Evolutionary conservation across 2,797 vertebrate genomes (phyloP).

Genomic region (Bradypus variegatus): DNA sequence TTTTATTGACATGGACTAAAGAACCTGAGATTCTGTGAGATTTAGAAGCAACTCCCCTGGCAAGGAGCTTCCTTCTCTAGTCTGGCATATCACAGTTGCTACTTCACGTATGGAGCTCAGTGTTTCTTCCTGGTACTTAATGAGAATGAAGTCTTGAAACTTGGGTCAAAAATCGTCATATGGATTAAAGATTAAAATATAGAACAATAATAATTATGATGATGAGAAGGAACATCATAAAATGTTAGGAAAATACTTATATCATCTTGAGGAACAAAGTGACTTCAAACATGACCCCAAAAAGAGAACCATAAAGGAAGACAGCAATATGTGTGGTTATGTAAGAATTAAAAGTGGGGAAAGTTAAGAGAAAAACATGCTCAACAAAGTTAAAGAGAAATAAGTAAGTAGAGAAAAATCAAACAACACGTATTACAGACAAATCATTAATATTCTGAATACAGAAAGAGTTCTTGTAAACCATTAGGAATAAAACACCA

Average conservation of each 20-base stretch:
- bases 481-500: neutral
- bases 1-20: neutral
- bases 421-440: neutral
- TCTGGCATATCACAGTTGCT: neutral
- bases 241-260: neutral
- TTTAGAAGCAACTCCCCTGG: neutral
- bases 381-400: neutral
- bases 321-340: neutral
- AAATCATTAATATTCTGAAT: neutral
- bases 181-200: neutral
- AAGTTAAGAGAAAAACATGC: neutral
- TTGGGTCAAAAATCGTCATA: neutral
- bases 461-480: slow-evolving; percentile 7
- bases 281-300: slow-evolving; percentile 13
- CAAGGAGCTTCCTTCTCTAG: neutral
- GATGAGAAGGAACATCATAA: neutral
- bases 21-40: neutral
- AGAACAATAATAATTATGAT: neutral
- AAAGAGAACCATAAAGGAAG: neutral
- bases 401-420: neutral
- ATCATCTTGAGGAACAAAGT: neutral
- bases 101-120: neutral
- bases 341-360: neutral
- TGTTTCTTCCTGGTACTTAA: neutral
- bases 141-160: neutral